Evolutionary conservation across 2,113 vertebrate genomes (phyloP), one percentile per base, ranked within the genome.

Genomic region (Lycocorax pyrrhopterus): DNA sequence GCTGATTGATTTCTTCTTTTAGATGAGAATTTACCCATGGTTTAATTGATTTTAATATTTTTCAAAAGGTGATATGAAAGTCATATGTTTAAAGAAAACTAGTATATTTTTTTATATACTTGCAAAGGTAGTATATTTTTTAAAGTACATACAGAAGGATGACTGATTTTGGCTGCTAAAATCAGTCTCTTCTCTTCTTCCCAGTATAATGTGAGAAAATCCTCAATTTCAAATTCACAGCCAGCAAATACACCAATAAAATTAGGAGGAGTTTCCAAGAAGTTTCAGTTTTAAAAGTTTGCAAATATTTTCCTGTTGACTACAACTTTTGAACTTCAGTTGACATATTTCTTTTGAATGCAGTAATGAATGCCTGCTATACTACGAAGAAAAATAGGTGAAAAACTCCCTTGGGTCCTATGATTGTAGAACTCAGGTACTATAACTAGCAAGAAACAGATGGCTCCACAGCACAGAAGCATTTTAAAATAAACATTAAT

Each of bases 401-500:
- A 96, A 96, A 87, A 90, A 87, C 82, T 97, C 97, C 92, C 96
- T 92, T 4, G 96, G 87, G 97, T 93, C 64, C 84, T 94, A 84
- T 96, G 89, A 97, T 86, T 95, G 78, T 78, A 96, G 90, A 97
- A 90, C 73, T 92, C 93, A 86, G 92, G 84, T 97, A 95, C 37
- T 84, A 90, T 94, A 97, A 96, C 79, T 97, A 85, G 78, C 26
- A 66, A 93, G 85, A 98, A 98, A 96, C 96, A 98, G 96, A 98
- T 98, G 97, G 90, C n/a, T 97, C n/a, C 58, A 91, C 63, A 96
- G 91, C 93, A 94, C 69, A 96, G 90, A 92, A 96, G 62, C 89
- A 97, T 97, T 98, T 98, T 95, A 88, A 98, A 97, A 97, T 97
- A 98, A 98, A 98, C 87, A 97, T 97, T 97, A 98, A 98, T 97